Percentiles rank a stretch among this genome's conserved stretches.
phyloP scores from a whole-genome alignment of 2,888 invertebrate genomes.

The Agrotis exclamationis region DNA sequence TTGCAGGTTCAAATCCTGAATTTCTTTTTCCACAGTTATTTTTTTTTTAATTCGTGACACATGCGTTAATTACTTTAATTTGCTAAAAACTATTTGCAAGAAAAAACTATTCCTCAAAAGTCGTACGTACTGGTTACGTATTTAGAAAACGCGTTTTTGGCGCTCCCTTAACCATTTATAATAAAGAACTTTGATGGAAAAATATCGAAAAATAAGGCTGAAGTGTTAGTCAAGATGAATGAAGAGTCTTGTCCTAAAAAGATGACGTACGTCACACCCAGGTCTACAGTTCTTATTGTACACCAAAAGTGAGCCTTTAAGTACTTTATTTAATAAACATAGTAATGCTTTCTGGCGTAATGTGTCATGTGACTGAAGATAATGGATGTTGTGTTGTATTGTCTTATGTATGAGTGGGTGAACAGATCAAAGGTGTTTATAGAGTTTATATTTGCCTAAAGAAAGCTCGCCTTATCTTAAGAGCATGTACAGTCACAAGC shows the following conservation, averaged over 20 bases:
- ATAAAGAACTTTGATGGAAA: slow-evolving; percentile 32
- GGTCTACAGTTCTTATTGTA: slow-evolving; percentile 38
- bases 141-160: slow-evolving; percentile 26
- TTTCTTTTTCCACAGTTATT: no score
- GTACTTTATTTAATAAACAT: slow-evolving; percentile 56
- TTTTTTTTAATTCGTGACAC: no score
- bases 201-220: slow-evolving; percentile 38
- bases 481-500: no score
- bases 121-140: not conserved
- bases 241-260: slow-evolving; percentile 55
- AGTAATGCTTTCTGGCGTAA: slow-evolving; percentile 40
- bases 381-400: slow-evolving; percentile 29
- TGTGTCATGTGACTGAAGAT: slow-evolving; percentile 26
- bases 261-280: slow-evolving; percentile 57
- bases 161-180: slow-evolving; percentile 28
- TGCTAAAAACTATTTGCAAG: no score
- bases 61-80: no score
- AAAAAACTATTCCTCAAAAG: slow-evolving; percentile 12
- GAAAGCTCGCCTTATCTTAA: no score
- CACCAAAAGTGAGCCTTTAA: slow-evolving; percentile 30
- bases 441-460: not conserved
- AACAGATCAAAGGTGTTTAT: slow-evolving; percentile 6
- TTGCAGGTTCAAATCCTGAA: no score
- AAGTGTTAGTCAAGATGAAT: slow-evolving; percentile 60
- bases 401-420: slow-evolving; percentile 4